Conservation (phyloP, 2,888 invertebrate species). For the Hirtodrosophila confusa region DNA sequence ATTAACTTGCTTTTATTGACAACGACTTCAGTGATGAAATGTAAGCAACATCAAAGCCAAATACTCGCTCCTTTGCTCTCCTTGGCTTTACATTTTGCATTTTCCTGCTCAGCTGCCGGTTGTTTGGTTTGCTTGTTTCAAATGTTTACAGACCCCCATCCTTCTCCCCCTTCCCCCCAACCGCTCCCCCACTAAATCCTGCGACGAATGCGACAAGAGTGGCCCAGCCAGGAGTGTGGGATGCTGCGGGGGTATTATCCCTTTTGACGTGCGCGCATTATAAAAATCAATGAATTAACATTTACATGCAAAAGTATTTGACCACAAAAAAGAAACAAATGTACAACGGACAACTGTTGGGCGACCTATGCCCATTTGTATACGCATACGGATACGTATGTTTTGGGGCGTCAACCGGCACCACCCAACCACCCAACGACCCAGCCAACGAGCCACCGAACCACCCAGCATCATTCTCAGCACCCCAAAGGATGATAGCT, state of each 20-base stretch:
- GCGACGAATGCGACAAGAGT: conserved; percentile 53
- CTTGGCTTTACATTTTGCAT: conserved; percentile 29
- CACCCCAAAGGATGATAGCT: conserved; percentile 7
- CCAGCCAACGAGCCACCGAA: too few relatives aligned
- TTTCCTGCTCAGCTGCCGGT: conserved; percentile 28
- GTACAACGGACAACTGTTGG: conserved; percentile 53
- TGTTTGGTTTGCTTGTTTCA: conserved; percentile 46
- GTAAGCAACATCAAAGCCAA: conserved; percentile 77
- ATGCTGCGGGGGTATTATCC: conserved; percentile 42
- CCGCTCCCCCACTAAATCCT: conserved; percentile 29
- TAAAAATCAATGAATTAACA: conserved; percentile 79
- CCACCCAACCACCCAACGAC: conserved; percentile 17
- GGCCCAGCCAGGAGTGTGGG: conserved; percentile 2
- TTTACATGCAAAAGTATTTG: conserved; percentile 77
- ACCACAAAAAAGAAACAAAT: conserved; percentile 79
- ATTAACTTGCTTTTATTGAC: conserved; percentile 71
- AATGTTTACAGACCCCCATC: conserved; percentile 41
- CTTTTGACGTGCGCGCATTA: conserved; percentile 69
- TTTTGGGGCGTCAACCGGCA: conserved; percentile 14
- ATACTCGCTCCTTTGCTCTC: conserved; percentile 46
- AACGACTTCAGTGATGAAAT: conserved; percentile 75
- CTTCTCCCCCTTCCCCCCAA: not conserved
- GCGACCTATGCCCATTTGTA: conserved; percentile 53
- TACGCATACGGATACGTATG: conserved; percentile 9
- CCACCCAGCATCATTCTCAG: conserved; percentile 7